A percentile compares a stretch with the other conserved stretches of the same genome.
phyloP scores from a whole-genome alignment of 2,888 invertebrate genomes.

The Lutraria lutraria region DNA sequence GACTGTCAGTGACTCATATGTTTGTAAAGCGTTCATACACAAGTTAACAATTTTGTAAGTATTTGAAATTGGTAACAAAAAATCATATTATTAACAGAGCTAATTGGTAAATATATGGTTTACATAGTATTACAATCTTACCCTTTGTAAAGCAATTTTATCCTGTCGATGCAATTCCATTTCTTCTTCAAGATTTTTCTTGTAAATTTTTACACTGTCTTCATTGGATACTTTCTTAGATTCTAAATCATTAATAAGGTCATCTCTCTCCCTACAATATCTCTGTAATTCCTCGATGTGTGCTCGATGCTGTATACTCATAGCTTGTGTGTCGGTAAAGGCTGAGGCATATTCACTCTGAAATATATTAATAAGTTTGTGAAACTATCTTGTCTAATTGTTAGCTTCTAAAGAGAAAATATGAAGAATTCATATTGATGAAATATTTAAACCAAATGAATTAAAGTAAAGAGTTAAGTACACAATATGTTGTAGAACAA shows the following conservation, averaged over 20 bases:
- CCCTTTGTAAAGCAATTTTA: conserved; percentile 75
- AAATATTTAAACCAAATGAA: no score
- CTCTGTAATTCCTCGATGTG: conserved; percentile 79
- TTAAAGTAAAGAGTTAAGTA: no score
- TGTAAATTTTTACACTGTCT: conserved; percentile 74
- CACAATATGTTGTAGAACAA: no score
- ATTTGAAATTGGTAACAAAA: no score
- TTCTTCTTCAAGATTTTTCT: conserved; percentile 77
- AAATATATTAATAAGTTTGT: neutral
- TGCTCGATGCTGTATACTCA: conserved; percentile 74
- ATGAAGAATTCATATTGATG: no score
- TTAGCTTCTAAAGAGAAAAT: no score
- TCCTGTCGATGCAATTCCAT: conserved; percentile 73
- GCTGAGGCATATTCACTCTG: conserved; percentile 79
- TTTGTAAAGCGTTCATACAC: no score
- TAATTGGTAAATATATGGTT: no score
- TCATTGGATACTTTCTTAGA: conserved; percentile 72
- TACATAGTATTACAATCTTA: no score
- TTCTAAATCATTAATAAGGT: conserved; percentile 73
- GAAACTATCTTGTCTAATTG: neutral
- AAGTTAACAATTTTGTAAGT: no score
- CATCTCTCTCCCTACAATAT: conserved; percentile 75
- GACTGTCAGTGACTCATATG: no score
- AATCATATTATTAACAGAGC: no score
- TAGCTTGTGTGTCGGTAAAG: conserved; percentile 77